Evolutionary conservation across 1,140 invertebrate species (phyloP), one percentile per base, ranked within the genome.

Genomic region (Manduca sexta): DNA sequence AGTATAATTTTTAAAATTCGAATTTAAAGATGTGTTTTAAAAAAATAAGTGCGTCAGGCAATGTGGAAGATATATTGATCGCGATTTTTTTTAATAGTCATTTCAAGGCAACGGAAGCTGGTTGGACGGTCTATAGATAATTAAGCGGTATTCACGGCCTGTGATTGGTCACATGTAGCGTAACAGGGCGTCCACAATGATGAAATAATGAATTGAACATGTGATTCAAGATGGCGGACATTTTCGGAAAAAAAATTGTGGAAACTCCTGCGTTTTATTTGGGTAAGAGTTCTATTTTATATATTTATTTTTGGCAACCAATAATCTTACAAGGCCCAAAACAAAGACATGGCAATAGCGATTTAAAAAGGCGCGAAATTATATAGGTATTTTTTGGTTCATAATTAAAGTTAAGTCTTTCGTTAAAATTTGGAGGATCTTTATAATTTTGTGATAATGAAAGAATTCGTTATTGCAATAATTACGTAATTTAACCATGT

Each of bases 191-290:
- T 71, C 52, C 60, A 62, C 64, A 48, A 46, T 63, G 56, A 66
- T 66, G 66, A 67, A 52, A 42, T 68, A 64, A 70, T 58, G 64
- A 75, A 62, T 74, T 69, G 67, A 70, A 74, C 74, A 83, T 73
- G 80, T 84, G 80, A 84, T 75, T 60, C 71, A 81, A 84, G 48
- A 84, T 82, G 78, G 77, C 77, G 41, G 74, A 56, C 52, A 63
- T 59, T 69, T 74, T 71, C 61, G 67, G 62, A 59, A 60, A 62
- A 60, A 69, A 65, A 65, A 54, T 52, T 57, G 51, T 50, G 41
- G 41, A 43, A 26, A 30, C 26, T 58, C 64, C 49, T 45, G 44
- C 42, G 45, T 42, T n/a, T n/a, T 47, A 11, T 12, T 40, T 34
- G 37, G 77, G 79, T 83, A 66, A 83, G 79, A 69, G 49, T 50